Base-by-base conservation (phyloP, 2,888 invertebrate species). In the Argyresthia goedartella region DNA sequence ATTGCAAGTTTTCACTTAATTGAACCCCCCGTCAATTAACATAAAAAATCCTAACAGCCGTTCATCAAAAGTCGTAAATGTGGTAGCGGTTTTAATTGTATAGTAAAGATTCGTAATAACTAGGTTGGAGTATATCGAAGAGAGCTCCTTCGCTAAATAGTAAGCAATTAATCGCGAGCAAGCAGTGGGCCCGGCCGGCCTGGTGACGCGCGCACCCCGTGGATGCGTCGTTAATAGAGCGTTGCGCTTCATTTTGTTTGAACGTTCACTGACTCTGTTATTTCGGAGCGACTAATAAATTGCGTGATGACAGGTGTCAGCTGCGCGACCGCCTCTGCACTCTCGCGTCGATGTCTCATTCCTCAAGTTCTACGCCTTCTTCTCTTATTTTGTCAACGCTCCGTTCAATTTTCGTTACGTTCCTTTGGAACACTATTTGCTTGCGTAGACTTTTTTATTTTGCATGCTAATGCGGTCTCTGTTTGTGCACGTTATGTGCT, bases 291-390 rank as follows among this genome's bases (percentile, higher is more conserved):
- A 66, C 76, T 82, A 82, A 86, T 86, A 85, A 85, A 85, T 85
- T 81, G 86, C 81, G 77, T 76, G 86, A 85, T 86, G 86, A 85
- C 86, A 85, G 82, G 79, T 85, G 86, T 85, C 85, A 85, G 85
- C 84, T 82, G 85, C 82, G 81, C 79, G 71, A 77, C 76, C 85
- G 85, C 86, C 85, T 84, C 82, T 84, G 85, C 86, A 84, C 85
- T 85, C 85, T 81, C 79, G 84, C 84, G 85, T 78, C 82, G 84
- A 84, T 82, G 85, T 82, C 81, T 84, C 84, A 86, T 86, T 85
- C 81, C 85, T 84, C 82, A 84, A 82, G 81, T 70, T 81, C 76
- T 77, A 73, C 81, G 80, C 81, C 80, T 79, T 76, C 78, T 84
- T 81, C 79, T 84, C 84, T 85, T 85, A 84, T 86, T 86, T 84